These are phyloP conservation scores for Ambastaia sidthimunki DNA, from an alignment of 2,797 vertebrate species.

Conservation along the genomic window DNA sequence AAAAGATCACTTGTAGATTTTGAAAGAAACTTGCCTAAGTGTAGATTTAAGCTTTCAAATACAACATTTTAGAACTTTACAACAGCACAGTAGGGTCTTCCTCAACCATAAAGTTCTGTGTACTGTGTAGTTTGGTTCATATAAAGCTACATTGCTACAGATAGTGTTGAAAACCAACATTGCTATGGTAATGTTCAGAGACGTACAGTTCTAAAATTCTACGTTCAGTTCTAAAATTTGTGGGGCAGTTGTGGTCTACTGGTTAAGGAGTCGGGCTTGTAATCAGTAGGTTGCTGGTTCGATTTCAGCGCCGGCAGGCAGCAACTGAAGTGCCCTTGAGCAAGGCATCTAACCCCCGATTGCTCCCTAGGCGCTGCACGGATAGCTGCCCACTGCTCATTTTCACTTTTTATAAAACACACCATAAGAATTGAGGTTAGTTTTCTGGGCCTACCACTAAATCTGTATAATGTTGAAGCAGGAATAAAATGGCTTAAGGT, in stretches of 20 bases:
- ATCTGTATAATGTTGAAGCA: slow-evolving; percentile 18
- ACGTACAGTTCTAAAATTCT: no score
- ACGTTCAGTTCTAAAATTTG: no score
- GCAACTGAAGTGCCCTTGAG: no score
- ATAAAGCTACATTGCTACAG: not conserved
- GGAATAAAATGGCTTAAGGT: slow-evolving; percentile 41
- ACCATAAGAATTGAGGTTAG: not conserved
- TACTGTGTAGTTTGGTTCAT: not conserved
- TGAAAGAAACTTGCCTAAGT: slow-evolving; percentile 31
- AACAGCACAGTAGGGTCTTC: not conserved
- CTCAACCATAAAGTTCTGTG: not conserved
- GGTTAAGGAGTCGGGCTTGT: no score
- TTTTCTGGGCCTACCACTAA: not conserved
- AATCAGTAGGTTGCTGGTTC: no score
- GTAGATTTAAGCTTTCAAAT: slow-evolving; percentile 1
- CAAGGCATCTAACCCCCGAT: no score
- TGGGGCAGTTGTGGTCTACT: no score
- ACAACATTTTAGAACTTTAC: slow-evolving; percentile 21
- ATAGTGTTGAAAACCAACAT: not conserved
- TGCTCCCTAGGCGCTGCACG: no score
- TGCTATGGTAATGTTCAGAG: not conserved
- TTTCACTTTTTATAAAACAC: not conserved
- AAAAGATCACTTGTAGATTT: slow-evolving; percentile 39
- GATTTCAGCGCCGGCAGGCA: no score
- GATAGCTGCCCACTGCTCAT: no score